phyloP scores from a whole-genome alignment of 1,140 invertebrate species.

The Drosophila auraria region DNA sequence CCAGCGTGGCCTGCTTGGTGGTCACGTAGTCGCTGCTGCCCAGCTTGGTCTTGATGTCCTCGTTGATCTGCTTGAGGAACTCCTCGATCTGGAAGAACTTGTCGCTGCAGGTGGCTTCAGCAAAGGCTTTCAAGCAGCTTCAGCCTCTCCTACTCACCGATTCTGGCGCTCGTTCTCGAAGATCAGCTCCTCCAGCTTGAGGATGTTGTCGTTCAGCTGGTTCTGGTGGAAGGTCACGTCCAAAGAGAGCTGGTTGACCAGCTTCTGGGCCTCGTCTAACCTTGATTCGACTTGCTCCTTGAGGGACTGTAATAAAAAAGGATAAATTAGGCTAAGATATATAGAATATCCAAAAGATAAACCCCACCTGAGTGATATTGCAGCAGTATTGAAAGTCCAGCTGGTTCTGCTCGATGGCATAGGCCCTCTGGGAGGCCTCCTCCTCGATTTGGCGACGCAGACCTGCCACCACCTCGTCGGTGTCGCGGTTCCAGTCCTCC shows the following conservation, averaged over 20 bases:
- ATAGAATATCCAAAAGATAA: not conserved
- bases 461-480: constrained; percentile 60
- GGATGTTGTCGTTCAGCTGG: constrained; percentile 76
- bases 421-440: constrained; percentile 54
- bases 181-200: constrained; percentile 76
- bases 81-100: constrained; percentile 80
- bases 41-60: constrained; percentile 75
- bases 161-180: constrained; percentile 71
- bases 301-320: constrained; percentile 36
- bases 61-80: constrained; percentile 70
- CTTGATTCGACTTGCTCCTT: constrained; percentile 68
- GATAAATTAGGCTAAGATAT: not conserved
- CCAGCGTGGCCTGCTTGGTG: constrained; percentile 73
- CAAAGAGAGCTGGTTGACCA: constrained; percentile 69
- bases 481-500: constrained; percentile 79
- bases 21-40: constrained; percentile 52
- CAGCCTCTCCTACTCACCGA: constrained; percentile 38
- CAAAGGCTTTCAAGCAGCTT: not conserved
- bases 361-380: constrained; percentile 66
- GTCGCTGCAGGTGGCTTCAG: constrained; percentile 40
- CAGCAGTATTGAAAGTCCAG: constrained; percentile 71
- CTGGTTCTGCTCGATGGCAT: constrained; percentile 66
- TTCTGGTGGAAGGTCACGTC: constrained; percentile 76
- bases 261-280: constrained; percentile 67
- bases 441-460: constrained; percentile 67